Percentiles rank a stretch among this genome's conserved stretches.
Evolutionary conservation across 2,113 vertebrate species (phyloP).

Genomic region (Gorsachius goisagi): DNA sequence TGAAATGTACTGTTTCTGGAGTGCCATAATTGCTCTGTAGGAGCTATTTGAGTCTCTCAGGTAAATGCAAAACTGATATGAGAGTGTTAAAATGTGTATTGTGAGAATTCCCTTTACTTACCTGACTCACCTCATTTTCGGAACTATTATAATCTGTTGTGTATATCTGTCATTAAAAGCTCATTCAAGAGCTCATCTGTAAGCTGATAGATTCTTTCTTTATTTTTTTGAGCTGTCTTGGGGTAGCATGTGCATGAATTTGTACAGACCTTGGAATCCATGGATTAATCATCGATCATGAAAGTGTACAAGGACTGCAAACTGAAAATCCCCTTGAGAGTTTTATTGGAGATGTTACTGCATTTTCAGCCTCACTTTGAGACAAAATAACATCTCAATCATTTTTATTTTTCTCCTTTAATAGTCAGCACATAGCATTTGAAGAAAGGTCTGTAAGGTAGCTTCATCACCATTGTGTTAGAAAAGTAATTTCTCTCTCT

Average conservation of each 20-base stretch:
- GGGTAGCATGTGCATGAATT: not conserved
- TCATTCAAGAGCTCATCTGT: not conserved
- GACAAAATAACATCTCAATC: constrained; percentile 40
- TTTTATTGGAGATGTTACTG: constrained; percentile 12
- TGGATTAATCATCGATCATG: constrained; percentile 49
- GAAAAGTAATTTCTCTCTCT: not conserved
- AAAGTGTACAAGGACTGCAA: not conserved
- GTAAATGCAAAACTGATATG: not conserved
- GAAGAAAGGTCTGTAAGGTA: not conserved
- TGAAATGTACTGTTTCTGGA: not conserved
- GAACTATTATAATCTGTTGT: not conserved
- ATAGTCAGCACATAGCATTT: not conserved
- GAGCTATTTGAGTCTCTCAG: not conserved
- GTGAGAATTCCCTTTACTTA: not conserved
- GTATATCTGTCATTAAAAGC: not conserved
- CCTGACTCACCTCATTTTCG: not conserved
- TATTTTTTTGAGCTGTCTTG: not conserved
- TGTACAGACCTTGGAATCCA: not conserved
- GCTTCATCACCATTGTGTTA: not conserved
- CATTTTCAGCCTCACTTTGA: constrained; percentile 25
- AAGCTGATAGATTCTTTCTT: not conserved
- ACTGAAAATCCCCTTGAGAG: not conserved
- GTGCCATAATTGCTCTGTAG: not conserved
- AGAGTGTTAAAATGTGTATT: not conserved
- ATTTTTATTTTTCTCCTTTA: constrained; percentile 23